These are phyloP conservation scores for Sisor rabdophorus DNA, from an alignment of 2,113 vertebrate species.

Conservation along the genomic window DNA sequence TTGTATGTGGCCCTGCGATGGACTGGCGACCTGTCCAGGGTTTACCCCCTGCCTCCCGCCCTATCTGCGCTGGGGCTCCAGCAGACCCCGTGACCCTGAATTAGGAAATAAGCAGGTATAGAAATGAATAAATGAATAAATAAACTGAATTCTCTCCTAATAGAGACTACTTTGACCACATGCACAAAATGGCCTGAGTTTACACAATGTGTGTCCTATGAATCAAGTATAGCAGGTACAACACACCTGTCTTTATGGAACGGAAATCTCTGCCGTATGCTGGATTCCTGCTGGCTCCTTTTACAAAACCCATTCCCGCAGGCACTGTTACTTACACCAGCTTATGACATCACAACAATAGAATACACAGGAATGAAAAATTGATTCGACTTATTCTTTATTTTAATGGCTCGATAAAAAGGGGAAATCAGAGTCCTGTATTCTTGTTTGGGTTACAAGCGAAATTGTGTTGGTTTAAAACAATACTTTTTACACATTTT, in stretches of 20 bases:
- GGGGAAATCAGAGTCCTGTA: background rate
- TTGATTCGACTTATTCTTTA: conserved; percentile 2
- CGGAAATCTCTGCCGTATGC: background rate
- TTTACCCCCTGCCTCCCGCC: too few species aligned
- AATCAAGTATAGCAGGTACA: background rate
- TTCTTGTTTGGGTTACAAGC: background rate
- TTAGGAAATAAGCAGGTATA: too few species aligned
- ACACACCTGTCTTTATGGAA: background rate
- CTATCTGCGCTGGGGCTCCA: too few species aligned
- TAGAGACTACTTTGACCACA: conserved; percentile 6
- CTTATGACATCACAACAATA: conserved; percentile 12
- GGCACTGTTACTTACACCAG: conserved; percentile 28
- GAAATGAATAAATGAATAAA: too few species aligned
- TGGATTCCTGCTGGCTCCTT: background rate
- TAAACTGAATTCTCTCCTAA: too few species aligned
- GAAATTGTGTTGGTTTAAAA: background rate
- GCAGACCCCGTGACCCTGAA: too few species aligned
- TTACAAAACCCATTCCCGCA: conserved; percentile 2
- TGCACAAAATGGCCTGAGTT: background rate
- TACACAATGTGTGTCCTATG: background rate
- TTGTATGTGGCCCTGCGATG: too few species aligned
- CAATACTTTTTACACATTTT: too few species aligned
- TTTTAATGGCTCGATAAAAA: conserved; percentile 6
- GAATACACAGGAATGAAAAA: background rate
- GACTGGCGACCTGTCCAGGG: too few species aligned